A percentile compares a stretch with the other conserved stretches of the same genome.
These are phyloP conservation scores for Cantharis lateralis DNA, from an alignment of 2,888 invertebrate species.

Conservation along the genomic window DNA sequence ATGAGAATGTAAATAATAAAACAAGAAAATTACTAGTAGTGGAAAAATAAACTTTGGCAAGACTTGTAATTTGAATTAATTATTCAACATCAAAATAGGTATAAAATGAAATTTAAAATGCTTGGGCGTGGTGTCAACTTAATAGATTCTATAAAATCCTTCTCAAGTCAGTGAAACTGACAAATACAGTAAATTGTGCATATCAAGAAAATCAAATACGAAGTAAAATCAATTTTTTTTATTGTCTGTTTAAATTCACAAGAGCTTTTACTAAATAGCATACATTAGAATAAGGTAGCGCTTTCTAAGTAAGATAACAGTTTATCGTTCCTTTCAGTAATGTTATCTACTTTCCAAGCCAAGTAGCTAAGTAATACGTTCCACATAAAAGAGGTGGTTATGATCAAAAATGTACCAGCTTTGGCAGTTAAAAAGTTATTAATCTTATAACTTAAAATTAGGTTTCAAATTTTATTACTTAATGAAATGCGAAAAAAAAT, in stretches of 20 bases:
- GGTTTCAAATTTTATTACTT: not conserved
- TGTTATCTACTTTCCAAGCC: not conserved
- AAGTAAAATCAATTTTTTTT: not conserved
- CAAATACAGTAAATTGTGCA: not conserved
- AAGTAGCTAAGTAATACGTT: not conserved
- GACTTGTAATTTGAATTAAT: not conserved
- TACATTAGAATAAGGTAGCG: not conserved
- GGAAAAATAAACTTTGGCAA: not conserved
- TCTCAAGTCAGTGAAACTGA: not conserved
- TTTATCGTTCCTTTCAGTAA: not conserved
- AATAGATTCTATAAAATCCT: not conserved
- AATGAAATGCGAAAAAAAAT: not conserved
- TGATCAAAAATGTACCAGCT: not conserved
- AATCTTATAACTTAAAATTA: not conserved
- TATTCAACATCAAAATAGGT: too few species aligned
- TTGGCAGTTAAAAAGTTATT: not conserved
- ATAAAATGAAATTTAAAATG: not conserved
- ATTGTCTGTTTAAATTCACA: not conserved
- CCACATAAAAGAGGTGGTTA: not conserved
- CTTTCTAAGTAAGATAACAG: not conserved
- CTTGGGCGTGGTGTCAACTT: not conserved
- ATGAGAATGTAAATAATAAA: not conserved
- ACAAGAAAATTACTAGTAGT: not conserved
- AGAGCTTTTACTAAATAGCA: not conserved
- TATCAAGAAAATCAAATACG: not conserved